Conservation (phyloP, 2,797 vertebrate species). For the Erithacus rubecula region DNA sequence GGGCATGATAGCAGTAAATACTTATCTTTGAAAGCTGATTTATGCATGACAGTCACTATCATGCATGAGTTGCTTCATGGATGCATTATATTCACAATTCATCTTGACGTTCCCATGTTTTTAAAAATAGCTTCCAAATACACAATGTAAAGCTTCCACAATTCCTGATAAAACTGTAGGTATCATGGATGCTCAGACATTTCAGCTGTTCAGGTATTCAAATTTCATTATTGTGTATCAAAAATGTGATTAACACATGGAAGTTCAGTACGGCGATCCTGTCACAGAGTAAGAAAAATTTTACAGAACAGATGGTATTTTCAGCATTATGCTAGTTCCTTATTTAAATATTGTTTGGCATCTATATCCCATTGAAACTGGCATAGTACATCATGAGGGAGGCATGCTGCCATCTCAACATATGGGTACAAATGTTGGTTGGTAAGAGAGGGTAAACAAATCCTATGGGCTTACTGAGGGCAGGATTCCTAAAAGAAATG, state of each 20-base stretch:
- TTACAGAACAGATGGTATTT: conserved; percentile 70
- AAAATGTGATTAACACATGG: conserved; percentile 57
- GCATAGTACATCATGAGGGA: conserved; percentile 36
- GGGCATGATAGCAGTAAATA: not conserved
- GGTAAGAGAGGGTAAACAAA: conserved; percentile 66
- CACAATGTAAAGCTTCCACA: not conserved
- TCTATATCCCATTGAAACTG: conserved; percentile 63
- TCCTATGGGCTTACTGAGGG: conserved; percentile 56
- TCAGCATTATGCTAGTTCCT: conserved; percentile 62
- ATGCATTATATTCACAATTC: not conserved
- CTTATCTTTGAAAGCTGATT: not conserved
- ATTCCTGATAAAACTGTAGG: not conserved
- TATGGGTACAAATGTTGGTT: conserved; percentile 61
- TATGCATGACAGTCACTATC: not conserved
- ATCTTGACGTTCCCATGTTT: not conserved
- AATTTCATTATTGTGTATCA: conserved; percentile 48
- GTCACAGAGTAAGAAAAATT: conserved; percentile 56
- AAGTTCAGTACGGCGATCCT: conserved; percentile 44
- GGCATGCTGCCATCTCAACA: conserved; percentile 68
- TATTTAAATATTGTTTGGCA: conserved; percentile 70
- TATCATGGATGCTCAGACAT: conserved; percentile 20
- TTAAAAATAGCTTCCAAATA: not conserved
- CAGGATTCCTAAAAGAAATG: conserved; percentile 62
- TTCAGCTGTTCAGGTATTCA: conserved; percentile 57
- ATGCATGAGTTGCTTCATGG: not conserved